A percentile compares a stretch with the other conserved stretches of the same genome.
phyloP scores from a whole-genome alignment of 2,113 vertebrate genomes.

The Anser cygnoides region DNA sequence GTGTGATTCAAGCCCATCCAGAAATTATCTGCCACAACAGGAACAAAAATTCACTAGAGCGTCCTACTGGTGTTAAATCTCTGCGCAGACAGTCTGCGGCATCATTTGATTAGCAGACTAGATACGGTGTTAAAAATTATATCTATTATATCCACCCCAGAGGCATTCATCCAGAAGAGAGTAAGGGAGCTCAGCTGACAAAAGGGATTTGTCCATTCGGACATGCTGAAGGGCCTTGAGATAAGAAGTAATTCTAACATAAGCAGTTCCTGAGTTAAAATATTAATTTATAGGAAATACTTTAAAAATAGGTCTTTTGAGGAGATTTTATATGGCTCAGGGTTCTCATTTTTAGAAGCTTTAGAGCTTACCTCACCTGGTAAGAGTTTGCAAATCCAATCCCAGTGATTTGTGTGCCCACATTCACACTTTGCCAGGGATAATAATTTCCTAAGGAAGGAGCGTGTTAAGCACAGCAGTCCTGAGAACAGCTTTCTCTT shows the following conservation, averaged over 20 bases:
- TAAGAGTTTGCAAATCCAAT: conserved; percentile 29
- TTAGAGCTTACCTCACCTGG: conserved; percentile 25
- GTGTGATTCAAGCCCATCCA: not conserved
- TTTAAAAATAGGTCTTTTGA: conserved; percentile 50
- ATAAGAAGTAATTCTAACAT: conserved; percentile 58
- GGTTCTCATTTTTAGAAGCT: conserved; percentile 34
- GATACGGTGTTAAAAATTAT: conserved; percentile 50
- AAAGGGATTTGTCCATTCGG: conserved; percentile 67
- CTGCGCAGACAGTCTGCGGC: conserved; percentile 5
- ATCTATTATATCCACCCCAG: conserved; percentile 55
- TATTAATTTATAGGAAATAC: conserved; percentile 63
- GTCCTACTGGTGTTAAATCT: conserved; percentile 37
- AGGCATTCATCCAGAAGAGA: conserved; percentile 47
- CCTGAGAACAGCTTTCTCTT: not conserved
- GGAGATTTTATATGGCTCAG: conserved; percentile 28
- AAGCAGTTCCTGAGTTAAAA: conserved; percentile 50
- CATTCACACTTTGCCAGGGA: not conserved
- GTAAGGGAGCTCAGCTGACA: conserved; percentile 70
- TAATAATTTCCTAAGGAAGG: not conserved
- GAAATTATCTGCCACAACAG: not conserved
- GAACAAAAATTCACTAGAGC: not conserved
- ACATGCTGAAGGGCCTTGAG: conserved; percentile 58
- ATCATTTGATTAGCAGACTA: conserved; percentile 51
- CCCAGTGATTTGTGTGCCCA: not conserved
- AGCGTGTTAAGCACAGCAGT: not conserved